phyloP scores from a whole-genome alignment of 2,888 invertebrate species.

The Lacanobia oleracea region DNA sequence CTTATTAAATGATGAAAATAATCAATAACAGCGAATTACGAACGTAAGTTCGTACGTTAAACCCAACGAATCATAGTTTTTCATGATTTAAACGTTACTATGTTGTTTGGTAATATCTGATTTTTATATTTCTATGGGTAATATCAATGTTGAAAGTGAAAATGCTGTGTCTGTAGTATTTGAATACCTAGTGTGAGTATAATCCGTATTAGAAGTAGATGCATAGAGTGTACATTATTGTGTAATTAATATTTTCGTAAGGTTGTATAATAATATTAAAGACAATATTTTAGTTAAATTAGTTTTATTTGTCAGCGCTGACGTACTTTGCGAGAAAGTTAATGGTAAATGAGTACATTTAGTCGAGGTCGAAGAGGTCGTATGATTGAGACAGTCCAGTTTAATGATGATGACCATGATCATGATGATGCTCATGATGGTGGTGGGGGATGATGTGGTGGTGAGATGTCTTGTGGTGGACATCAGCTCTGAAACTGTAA shows the following conservation, averaged over 20 bases:
- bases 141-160: background rate
- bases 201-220: background rate
- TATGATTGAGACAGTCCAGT: slow-evolving; percentile 65
- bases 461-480: slow-evolving; percentile 79
- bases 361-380: slow-evolving; percentile 71
- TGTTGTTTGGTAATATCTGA: slow-evolving; percentile 3
- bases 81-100: background rate
- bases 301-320: slow-evolving; percentile 77
- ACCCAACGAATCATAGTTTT: background rate
- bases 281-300: slow-evolving; percentile 48
- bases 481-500: slow-evolving; percentile 81
- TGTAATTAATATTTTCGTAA: slow-evolving; percentile 11
- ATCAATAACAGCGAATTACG: background rate
- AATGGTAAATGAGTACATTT: slow-evolving; percentile 61
- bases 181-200: background rate
- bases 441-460: slow-evolving; percentile 74
- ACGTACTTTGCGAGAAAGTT: slow-evolving; percentile 64
- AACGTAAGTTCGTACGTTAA: no score
- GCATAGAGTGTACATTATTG: background rate
- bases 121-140: no score
- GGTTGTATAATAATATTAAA: slow-evolving; percentile 36
- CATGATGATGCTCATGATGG: slow-evolving; percentile 65
- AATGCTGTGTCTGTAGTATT: no score
- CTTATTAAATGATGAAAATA: slow-evolving; percentile 33
- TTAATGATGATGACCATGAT: slow-evolving; percentile 71